These are phyloP conservation scores for Paradisaea rubra DNA, from an alignment of 2,113 vertebrate genomes.

Conservation along the genomic window DNA sequence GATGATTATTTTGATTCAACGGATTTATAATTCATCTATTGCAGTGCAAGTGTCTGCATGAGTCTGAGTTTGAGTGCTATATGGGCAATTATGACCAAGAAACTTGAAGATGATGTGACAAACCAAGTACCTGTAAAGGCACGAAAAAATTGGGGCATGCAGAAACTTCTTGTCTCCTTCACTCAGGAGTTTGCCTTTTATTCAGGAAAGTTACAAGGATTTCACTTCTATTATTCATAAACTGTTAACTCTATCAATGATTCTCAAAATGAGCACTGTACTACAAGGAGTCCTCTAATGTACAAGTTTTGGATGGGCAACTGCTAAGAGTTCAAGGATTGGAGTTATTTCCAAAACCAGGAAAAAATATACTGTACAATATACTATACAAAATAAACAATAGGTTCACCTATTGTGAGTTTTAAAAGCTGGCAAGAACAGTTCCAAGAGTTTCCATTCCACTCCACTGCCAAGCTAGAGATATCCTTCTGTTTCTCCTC, in stretches of 20 bases:
- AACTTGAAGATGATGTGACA: constrained; percentile 7
- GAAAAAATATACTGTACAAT: background rate
- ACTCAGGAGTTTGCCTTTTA: background rate
- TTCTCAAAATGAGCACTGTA: background rate
- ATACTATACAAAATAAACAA: too few species aligned
- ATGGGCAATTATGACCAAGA: background rate
- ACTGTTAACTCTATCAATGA: background rate
- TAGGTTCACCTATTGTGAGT: background rate
- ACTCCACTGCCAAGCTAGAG: background rate
- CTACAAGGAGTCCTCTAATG: background rate
- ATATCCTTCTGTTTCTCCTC: background rate
- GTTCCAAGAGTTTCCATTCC: background rate
- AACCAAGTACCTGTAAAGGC: background rate
- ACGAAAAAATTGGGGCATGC: background rate
- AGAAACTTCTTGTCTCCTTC: background rate
- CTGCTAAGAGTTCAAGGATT: background rate
- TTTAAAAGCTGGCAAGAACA: background rate
- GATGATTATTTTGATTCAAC: background rate
- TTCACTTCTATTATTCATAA: background rate
- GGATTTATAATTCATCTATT: constrained; percentile 17
- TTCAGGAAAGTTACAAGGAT: background rate
- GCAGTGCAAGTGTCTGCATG: background rate
- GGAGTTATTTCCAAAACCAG: background rate
- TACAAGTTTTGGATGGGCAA: background rate
- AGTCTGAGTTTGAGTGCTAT: background rate